Percentiles rank a stretch among this genome's conserved stretches.
phyloP scores from a whole-genome alignment of 2,113 vertebrate species.

The Phrynocephalus versicolor region DNA sequence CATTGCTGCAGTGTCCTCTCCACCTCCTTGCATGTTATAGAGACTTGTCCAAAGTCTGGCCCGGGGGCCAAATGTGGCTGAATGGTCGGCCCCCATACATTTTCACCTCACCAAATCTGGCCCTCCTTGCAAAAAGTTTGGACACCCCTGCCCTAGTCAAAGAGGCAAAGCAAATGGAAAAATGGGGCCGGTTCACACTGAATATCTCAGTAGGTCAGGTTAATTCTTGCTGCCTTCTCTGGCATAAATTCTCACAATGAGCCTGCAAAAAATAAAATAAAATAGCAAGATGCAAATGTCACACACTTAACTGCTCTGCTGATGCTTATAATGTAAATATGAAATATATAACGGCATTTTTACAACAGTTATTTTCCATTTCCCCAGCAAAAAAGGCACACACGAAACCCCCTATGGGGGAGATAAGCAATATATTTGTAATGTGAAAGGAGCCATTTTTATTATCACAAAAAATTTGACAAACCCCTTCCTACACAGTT shows the following conservation, averaged over 20 bases:
- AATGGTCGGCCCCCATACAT: no score
- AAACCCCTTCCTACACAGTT: conserved; percentile 63
- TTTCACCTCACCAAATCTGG: no score
- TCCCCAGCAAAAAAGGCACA: conserved; percentile 14
- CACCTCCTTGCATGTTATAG: no score
- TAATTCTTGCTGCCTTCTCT: conserved; percentile 32
- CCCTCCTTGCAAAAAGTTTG: no score
- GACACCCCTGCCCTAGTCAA: no score
- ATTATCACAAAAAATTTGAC: conserved; percentile 63
- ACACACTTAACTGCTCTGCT: conserved; percentile 1
- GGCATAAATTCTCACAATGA: conserved; percentile 16
- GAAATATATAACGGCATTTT: conserved; percentile 47
- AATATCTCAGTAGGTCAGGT: conserved; percentile 7
- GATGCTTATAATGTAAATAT: conserved; percentile 53
- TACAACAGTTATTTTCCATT: conserved; percentile 6
- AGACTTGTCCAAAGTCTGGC: no score
- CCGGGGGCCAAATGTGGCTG: no score
- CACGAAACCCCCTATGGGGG: conserved; percentile 29
- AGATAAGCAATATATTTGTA: conserved; percentile 61
- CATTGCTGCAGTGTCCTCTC: no score
- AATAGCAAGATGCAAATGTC: conserved; percentile 47
- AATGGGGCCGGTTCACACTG: background rate
- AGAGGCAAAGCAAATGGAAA: no score
- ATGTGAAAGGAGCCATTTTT: conserved; percentile 65
- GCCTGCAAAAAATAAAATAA: conserved; percentile 32